Evolutionary conservation across 2,797 vertebrate genomes (phyloP).

Genomic region (Eulemur rubriventer): DNA sequence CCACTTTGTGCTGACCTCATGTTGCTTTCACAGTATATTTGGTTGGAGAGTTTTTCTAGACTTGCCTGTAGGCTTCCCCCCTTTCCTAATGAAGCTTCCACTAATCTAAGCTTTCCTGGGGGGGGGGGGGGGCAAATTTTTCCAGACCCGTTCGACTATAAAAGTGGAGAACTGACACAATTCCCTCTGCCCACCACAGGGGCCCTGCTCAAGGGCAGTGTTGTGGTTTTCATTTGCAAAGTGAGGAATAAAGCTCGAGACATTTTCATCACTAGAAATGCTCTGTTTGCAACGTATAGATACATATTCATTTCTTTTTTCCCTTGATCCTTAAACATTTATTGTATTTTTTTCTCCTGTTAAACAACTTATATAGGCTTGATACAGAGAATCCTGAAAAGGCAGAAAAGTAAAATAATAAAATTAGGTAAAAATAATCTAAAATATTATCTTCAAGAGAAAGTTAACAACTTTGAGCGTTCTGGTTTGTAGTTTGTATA

Average conservation of each 20-base stretch:
- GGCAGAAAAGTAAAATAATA: neutral
- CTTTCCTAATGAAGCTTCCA: neutral
- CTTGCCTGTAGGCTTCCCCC: neutral
- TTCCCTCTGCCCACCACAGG: too few species aligned
- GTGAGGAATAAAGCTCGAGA: neutral
- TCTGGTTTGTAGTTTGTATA: neutral
- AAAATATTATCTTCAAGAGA: neutral
- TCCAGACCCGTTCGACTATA: neutral
- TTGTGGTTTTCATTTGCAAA: neutral
- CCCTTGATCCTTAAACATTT: neutral
- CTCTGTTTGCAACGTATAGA: neutral
- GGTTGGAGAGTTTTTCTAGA: neutral
- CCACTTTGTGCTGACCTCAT: rapidly evolving
- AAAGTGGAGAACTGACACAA: neutral
- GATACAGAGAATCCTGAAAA: neutral
- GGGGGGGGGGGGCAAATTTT: neutral
- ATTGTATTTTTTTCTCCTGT: neutral
- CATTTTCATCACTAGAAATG: neutral
- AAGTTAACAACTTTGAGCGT: neutral
- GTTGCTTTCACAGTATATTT: neutral
- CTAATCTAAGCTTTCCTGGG: neutral
- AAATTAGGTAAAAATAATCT: neutral
- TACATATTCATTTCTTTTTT: neutral
- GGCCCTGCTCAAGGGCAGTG: rapidly evolving
- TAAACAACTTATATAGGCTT: neutral